A percentile compares a stretch with the other conserved stretches of the same genome.
Evolutionary conservation across 2,113 vertebrate species (phyloP).

Genomic region (Speoplatyrhinus poulsoni): DNA sequence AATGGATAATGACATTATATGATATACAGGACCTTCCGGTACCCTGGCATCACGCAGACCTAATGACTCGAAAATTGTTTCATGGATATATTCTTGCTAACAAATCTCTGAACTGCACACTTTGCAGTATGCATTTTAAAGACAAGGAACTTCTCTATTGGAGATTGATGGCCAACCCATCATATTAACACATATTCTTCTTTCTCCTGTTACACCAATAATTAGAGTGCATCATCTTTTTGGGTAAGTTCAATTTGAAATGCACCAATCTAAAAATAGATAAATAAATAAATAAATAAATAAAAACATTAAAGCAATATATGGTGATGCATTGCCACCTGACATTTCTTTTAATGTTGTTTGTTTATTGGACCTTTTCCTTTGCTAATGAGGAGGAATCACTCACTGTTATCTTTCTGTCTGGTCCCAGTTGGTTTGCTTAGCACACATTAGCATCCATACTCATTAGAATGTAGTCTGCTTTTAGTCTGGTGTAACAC

Average conservation of each 20-base stretch:
- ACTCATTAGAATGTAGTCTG: conserved; percentile 37
- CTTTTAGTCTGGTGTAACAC: conserved; percentile 30
- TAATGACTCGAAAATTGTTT: too few species aligned
- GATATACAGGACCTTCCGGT: not conserved
- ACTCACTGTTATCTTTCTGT: conserved; percentile 14
- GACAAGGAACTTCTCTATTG: too few species aligned
- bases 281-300: too few species aligned
- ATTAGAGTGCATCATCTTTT: too few species aligned
- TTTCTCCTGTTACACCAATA: too few species aligned
- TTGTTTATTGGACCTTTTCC: conserved; percentile 15
- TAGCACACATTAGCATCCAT: conserved; percentile 56
- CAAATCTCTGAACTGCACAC: too few species aligned
- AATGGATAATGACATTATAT: conserved; percentile 19
- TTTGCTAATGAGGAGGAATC: conserved; percentile 27
- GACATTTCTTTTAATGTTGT: conserved; percentile 3
- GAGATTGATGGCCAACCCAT: too few species aligned
- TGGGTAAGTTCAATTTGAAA: too few species aligned
- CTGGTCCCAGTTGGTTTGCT: conserved; percentile 42
- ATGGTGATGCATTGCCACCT: conserved; percentile 1
- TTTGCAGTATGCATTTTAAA: too few species aligned
- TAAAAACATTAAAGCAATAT: not conserved
- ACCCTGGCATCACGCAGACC: not conserved
- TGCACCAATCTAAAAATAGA: too few species aligned
- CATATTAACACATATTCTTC: too few species aligned
- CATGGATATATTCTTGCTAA: too few species aligned